Conservation (phyloP, 2,888 invertebrate genomes). For the Melinaea marsaeus region DNA sequence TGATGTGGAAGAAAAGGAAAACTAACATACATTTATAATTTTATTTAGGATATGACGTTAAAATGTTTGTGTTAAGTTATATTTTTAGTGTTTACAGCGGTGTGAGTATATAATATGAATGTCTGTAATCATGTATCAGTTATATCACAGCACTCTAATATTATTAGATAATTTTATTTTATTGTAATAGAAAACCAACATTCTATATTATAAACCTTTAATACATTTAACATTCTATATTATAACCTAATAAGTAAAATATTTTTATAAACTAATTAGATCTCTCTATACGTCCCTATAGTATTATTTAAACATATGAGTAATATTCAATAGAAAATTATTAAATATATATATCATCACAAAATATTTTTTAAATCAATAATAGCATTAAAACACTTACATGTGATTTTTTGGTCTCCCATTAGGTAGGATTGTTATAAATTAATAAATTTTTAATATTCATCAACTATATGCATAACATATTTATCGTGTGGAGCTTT, state of each 20-base stretch:
- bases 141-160: too few relatives aligned
- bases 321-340: not conserved
- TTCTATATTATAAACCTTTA: too few relatives aligned
- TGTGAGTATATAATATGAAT: too few relatives aligned
- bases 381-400: not conserved
- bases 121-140: too few relatives aligned
- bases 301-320: not conserved
- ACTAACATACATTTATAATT: too few relatives aligned
- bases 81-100: too few relatives aligned
- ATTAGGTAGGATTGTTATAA: conserved; percentile 15
- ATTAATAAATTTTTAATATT: conserved; percentile 4
- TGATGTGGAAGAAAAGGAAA: too few relatives aligned
- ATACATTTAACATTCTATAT: not conserved
- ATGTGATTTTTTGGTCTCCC: conserved; percentile 22
- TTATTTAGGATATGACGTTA: too few relatives aligned
- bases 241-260: not conserved
- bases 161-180: not conserved
- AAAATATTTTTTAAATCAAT: too few relatives aligned
- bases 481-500: conserved; percentile 17
- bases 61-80: too few relatives aligned
- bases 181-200: not conserved
- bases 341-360: too few relatives aligned
- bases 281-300: not conserved
- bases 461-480: not conserved
- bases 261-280: not conserved